Percentiles rank a stretch among this genome's conserved stretches.
Conservation (phyloP, 2,113 vertebrate species). For the Tonatia bakeri region DNA sequence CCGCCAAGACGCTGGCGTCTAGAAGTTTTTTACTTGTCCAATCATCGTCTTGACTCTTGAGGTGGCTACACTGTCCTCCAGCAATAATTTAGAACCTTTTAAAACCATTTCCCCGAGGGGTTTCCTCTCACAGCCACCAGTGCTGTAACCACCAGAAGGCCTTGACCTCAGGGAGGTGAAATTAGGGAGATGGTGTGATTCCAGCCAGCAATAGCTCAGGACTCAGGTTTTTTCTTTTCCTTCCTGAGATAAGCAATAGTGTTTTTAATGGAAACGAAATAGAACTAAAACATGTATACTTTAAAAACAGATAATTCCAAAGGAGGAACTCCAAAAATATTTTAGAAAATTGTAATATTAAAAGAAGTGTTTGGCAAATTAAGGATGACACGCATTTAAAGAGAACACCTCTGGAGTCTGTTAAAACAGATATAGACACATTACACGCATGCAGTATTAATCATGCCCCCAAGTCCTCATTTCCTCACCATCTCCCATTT, state of each 20-base stretch:
- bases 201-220: too few species aligned
- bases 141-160: background rate
- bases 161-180: background rate
- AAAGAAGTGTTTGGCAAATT: background rate
- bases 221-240: too few species aligned
- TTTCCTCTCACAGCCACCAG: background rate
- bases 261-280: background rate
- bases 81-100: background rate
- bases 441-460: background rate
- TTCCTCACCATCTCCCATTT: background rate
- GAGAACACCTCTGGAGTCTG: background rate
- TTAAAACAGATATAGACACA: background rate
- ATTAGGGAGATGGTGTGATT: background rate
- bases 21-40: background rate
- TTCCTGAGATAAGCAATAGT: background rate
- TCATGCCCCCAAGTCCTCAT: background rate
- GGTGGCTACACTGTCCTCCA: background rate
- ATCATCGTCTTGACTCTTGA: background rate
- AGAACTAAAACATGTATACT: background rate
- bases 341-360: background rate
- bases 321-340: background rate
- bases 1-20: background rate
- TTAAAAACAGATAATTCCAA: background rate
- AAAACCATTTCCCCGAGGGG: background rate
- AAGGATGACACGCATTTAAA: background rate